These are phyloP conservation scores for Leptobrachium ailaonicum DNA, from an alignment of 2,113 vertebrate genomes.

Conservation along the genomic window DNA sequence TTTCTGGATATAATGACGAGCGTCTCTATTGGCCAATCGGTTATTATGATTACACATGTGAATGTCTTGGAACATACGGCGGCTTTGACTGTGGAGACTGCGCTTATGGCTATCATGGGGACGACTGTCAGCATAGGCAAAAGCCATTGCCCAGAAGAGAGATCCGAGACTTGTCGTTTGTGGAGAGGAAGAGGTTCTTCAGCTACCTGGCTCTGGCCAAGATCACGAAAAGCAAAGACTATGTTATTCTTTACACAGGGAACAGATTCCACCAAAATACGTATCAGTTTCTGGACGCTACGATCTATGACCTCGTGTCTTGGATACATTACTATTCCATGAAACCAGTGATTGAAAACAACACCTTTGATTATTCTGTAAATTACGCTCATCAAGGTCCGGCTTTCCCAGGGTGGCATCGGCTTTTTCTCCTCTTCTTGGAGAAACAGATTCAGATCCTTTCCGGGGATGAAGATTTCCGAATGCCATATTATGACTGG, in stretches of 20 bases:
- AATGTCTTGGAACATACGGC: neutral
- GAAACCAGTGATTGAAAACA: neutral
- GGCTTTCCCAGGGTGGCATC: conserved; percentile 52
- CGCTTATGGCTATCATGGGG: conserved; percentile 34
- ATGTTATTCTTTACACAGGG: conserved; percentile 41
- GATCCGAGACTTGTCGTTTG: conserved; percentile 29
- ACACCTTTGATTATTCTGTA: neutral
- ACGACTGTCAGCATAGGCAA: neutral
- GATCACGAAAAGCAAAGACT: conserved; percentile 39
- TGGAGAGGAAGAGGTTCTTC: conserved; percentile 45
- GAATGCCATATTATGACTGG: conserved; percentile 55
- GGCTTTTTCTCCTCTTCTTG: conserved; percentile 50
- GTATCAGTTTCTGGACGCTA: conserved; percentile 35
- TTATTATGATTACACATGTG: conserved; percentile 12
- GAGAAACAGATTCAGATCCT: conserved; percentile 52
- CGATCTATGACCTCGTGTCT: conserved; percentile 45
- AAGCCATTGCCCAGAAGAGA: conserved; percentile 6
- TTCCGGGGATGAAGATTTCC: conserved; percentile 52
- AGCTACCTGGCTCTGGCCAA: conserved; percentile 45
- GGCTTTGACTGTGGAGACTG: conserved; percentile 4
- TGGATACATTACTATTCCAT: conserved; percentile 54
- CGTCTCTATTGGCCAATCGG: conserved; percentile 18
- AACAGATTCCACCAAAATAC: conserved; percentile 33
- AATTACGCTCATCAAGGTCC: conserved; percentile 53
- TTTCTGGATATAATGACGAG: conserved; percentile 7